Conservation (phyloP, 2,113 vertebrate species). For the Bombycilla garrulus region DNA sequence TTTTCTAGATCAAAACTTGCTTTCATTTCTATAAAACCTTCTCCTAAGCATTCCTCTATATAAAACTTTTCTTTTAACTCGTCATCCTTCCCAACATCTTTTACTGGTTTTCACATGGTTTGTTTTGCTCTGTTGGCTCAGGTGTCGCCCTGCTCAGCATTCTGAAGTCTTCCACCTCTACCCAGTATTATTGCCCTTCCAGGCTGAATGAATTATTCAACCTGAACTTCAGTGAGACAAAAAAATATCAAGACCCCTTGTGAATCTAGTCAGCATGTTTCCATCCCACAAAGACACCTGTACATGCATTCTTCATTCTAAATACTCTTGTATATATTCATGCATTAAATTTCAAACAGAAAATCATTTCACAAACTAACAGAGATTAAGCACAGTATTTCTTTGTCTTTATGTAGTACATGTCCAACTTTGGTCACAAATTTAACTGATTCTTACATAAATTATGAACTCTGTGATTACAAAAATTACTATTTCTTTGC, state of each 20-base stretch:
- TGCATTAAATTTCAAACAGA: background rate
- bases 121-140: background rate
- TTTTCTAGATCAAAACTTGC: too few species aligned
- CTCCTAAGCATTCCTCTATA: too few species aligned
- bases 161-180: background rate
- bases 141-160: background rate
- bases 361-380: background rate
- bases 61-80: too few species aligned
- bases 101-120: background rate
- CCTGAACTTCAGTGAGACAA: background rate
- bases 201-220: background rate
- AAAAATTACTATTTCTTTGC: background rate
- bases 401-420: background rate
- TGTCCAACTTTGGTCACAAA: background rate
- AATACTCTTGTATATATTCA: background rate
- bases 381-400: background rate
- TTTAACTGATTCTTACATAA: background rate
- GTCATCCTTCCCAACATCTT: too few species aligned
- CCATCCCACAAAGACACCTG: background rate
- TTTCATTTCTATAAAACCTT: too few species aligned
- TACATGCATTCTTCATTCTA: background rate
- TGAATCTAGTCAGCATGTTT: background rate
- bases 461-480: background rate
- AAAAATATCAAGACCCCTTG: background rate
- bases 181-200: background rate